Conservation (phyloP, 1,140 invertebrate genomes). For the Tetranychus cinnabarinus region DNA sequence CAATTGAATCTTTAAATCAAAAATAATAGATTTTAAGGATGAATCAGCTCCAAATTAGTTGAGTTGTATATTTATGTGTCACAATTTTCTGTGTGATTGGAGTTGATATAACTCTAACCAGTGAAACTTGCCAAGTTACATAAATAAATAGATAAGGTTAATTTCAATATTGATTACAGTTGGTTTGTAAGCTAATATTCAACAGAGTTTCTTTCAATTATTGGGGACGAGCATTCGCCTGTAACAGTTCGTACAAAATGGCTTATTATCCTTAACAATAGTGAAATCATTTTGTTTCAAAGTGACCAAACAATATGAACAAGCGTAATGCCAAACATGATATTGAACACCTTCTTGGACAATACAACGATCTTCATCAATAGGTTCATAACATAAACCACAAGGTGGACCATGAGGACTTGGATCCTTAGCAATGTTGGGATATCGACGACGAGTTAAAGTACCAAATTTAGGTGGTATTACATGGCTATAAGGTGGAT, state of each 20-base stretch:
- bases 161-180: too few relatives aligned
- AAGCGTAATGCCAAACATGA: constrained; percentile 4
- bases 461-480: neutral
- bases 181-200: too few relatives aligned
- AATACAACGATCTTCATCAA: constrained; percentile 1
- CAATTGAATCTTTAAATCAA: too few relatives aligned
- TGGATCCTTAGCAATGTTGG: neutral
- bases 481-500: neutral
- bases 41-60: too few relatives aligned
- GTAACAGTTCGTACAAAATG: constrained; percentile 3
- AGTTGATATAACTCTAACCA: too few relatives aligned
- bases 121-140: too few relatives aligned
- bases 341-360: neutral
- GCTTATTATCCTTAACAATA: neutral
- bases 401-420: neutral
- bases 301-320: neutral
- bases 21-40: too few relatives aligned
- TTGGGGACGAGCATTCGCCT: neutral
- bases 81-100: too few relatives aligned
- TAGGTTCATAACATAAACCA: neutral
- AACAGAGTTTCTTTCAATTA: too few relatives aligned
- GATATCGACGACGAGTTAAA: neutral
- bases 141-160: too few relatives aligned
- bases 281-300: neutral
- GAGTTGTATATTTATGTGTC: too few relatives aligned